These are phyloP conservation scores for Metaphire vulgaris DNA, from an alignment of 1,140 invertebrate genomes.

Conservation along the genomic window DNA sequence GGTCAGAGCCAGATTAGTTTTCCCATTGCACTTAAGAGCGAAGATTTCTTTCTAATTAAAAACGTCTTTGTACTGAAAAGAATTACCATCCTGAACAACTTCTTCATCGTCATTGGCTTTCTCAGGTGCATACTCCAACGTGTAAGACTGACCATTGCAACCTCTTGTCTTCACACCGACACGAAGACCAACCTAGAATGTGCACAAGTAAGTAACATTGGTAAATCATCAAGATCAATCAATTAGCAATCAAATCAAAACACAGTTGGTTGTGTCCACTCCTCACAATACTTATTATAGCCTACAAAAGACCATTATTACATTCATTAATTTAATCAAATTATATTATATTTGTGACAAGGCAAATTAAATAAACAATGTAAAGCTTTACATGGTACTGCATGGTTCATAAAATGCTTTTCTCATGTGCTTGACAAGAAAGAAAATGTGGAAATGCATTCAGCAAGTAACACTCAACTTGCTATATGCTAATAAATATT, in stretches of 20 bases:
- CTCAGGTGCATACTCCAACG: conserved; percentile 82
- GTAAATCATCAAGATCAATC: conserved; percentile 9
- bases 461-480: neutral
- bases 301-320: conserved; percentile 28
- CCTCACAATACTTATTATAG: conserved; percentile 17
- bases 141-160: conserved; percentile 97
- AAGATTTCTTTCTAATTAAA: no score
- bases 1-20: no score
- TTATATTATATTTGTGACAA: neutral
- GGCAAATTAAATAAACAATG: neutral
- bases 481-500: conserved; percentile 5
- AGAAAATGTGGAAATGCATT: neutral
- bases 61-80: no score
- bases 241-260: neutral
- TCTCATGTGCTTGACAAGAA: conserved; percentile 20
- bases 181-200: conserved; percentile 64
- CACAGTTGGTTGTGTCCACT: neutral
- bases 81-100: conserved; percentile 84
- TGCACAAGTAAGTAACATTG: neutral
- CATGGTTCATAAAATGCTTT: conserved; percentile 5
- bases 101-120: conserved; percentile 96
- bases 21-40: no score
- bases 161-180: conserved; percentile 93
- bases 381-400: neutral
- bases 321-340: conserved; percentile 15